Conservation (phyloP, 2,888 invertebrate genomes). For the Bruchidius siliquastri region DNA sequence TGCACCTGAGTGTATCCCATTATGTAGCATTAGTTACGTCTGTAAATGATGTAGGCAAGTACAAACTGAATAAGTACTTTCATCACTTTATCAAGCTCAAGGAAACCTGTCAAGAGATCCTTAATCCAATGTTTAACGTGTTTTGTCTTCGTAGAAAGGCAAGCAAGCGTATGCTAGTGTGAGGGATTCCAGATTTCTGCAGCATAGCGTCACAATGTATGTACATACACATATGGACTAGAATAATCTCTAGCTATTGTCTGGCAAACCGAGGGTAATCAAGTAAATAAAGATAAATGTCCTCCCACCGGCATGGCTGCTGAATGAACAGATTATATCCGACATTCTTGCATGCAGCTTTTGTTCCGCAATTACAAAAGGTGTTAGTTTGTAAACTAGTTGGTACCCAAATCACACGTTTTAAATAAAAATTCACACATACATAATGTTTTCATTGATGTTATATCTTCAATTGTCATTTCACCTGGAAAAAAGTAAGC, state of each 20-base stretch:
- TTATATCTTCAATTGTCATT: no score
- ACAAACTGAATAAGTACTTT: background rate
- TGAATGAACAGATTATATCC: background rate
- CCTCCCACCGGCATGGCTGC: background rate
- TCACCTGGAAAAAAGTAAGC: no score
- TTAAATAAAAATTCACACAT: no score
- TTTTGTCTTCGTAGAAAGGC: background rate
- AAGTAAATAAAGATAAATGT: background rate
- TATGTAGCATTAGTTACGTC: no score
- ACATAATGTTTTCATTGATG: no score
- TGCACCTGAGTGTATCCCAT: no score
- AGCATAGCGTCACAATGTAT: background rate
- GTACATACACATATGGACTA: background rate
- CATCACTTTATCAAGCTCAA: background rate
- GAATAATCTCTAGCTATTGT: background rate
- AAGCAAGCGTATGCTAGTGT: background rate
- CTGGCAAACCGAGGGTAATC: background rate
- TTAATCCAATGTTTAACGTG: background rate
- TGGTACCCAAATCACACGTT: no score
- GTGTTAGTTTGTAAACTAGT: no score
- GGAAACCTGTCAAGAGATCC: background rate
- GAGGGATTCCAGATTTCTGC: background rate
- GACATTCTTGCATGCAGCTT: background rate
- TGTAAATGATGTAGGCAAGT: background rate
- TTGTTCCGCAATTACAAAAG: background rate